phyloP scores from a whole-genome alignment of 2,888 invertebrate species.

The Endotricha flammealis region DNA sequence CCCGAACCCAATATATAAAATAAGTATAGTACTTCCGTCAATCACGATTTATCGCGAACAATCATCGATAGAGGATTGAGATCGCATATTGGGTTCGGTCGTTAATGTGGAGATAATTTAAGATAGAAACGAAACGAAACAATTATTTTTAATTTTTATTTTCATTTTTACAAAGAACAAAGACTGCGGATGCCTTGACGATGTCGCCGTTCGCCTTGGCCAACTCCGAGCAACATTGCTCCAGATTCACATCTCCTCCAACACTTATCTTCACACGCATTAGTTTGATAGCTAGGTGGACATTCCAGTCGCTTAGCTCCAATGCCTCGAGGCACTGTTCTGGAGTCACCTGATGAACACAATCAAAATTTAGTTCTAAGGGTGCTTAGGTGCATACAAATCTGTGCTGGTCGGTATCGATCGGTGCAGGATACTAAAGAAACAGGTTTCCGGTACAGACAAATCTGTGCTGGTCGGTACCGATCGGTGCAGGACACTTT shows the following conservation, averaged over 20 bases:
- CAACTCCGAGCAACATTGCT: constrained; percentile 73
- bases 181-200: constrained; percentile 80
- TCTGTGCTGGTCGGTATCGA: no score
- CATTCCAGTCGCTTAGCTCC: constrained; percentile 92
- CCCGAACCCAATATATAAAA: no score
- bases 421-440: no score
- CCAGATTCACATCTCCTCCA: constrained; percentile 31
- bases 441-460: no score
- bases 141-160: constrained; percentile 3
- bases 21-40: no score
- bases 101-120: no score
- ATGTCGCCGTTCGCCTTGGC: constrained; percentile 82
- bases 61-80: no score
- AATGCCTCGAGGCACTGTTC: constrained; percentile 89
- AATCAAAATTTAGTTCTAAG: not conserved
- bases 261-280: constrained; percentile 74
- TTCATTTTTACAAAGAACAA: constrained; percentile 36
- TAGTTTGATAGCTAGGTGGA: constrained; percentile 91
- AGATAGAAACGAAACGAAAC: not conserved
- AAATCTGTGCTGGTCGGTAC: no score
- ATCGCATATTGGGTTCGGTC: no score
- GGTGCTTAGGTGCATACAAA: no score
- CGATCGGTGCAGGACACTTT: no score
- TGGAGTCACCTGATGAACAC: constrained; percentile 77
- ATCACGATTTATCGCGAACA: no score